Base-by-base conservation (phyloP, 1,140 invertebrate species). In the Copidosoma floridanum region DNA sequence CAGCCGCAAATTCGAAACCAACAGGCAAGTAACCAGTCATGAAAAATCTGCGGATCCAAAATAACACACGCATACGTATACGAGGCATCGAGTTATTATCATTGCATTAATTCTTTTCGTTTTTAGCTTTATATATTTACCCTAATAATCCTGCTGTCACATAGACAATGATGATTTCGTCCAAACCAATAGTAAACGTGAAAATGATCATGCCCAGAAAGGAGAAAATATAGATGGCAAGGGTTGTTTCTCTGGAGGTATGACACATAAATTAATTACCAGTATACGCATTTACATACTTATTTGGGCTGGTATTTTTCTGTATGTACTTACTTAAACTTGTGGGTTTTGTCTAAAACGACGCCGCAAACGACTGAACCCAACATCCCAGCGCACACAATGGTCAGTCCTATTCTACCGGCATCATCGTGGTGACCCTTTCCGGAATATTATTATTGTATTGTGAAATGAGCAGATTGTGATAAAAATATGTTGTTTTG, bases 1-100 rank as follows among this genome's bases (percentile, higher is more conserved):
- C 95, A 1, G 94, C 92, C 11, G 93, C 95, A 71, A 97, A 92
- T 77, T 98, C 95, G 80, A 96, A 98, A 1, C 95, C 95, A 1
- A 97, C 90, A 0, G 95, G 94, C 14, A 98, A 78, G 71, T 97
- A 95, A 27, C 95, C 95, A 23, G 94, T 97, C 95, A 97, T 97
- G 79, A 96, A 97, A 80, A 97, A 97, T 67, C 93, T 94, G 71
- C 2, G 80, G 64, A 63, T 57, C n/a, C n/a, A n/a, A n/a, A n/a
- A n/a, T n/a, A n/a, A 32, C 29, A 32, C 29, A 32, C 29, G 12
- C 29, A 8, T 12, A 32, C 29, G 29, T 32, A 32, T 32, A 8
- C 29, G 12, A 12, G 6, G 29, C 12, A 12, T 32, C 29, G 29
- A 32, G 29, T 32, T 12, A 32, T 32, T 32, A 6, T 32, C 29